A percentile compares a stretch with the other conserved stretches of the same genome.
These are phyloP conservation scores for Cladorhizidae sp. DNA, from an alignment of 37 sponge, comb jelly and placozoan species.

Conservation along the genomic window DNA sequence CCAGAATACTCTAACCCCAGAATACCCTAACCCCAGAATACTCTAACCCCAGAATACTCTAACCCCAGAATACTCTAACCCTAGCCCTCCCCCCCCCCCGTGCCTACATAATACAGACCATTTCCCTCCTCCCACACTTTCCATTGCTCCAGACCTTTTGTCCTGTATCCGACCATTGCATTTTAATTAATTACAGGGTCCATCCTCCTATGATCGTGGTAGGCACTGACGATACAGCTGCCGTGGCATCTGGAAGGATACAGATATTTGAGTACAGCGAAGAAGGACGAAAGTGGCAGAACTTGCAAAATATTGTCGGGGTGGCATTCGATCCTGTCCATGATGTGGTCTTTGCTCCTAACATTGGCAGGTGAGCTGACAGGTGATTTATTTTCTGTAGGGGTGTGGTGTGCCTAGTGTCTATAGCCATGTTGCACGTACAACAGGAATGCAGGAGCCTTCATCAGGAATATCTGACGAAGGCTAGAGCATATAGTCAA, in stretches of 20 bases:
- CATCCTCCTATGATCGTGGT: slow-evolving; percentile 88
- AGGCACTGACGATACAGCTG: slow-evolving; percentile 76
- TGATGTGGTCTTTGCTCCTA: slow-evolving; percentile 96
- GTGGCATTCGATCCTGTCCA: slow-evolving; percentile 82
- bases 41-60: no score
- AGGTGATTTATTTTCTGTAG: no score
- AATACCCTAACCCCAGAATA: no score
- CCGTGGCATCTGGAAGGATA: slow-evolving; percentile 28
- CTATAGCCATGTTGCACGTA: no score
- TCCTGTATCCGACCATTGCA: not conserved
- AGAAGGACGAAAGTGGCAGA: slow-evolving; percentile 77
- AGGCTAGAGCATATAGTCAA: no score
- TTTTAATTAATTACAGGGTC: slow-evolving; percentile 24
- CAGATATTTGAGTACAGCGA: slow-evolving; percentile 86
- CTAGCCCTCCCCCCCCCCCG: no score
- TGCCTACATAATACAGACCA: no score
- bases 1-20: no score
- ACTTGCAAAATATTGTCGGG: slow-evolving; percentile 72
- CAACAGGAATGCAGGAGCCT: no score
- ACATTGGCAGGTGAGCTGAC: slow-evolving; percentile 80
- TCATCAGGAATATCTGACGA: no score
- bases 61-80: no score
- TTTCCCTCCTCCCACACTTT: not conserved
- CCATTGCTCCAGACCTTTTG: not conserved
- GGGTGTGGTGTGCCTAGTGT: no score